phyloP scores from a whole-genome alignment of 1,140 invertebrate species.

The Drosophila neocordata region DNA sequence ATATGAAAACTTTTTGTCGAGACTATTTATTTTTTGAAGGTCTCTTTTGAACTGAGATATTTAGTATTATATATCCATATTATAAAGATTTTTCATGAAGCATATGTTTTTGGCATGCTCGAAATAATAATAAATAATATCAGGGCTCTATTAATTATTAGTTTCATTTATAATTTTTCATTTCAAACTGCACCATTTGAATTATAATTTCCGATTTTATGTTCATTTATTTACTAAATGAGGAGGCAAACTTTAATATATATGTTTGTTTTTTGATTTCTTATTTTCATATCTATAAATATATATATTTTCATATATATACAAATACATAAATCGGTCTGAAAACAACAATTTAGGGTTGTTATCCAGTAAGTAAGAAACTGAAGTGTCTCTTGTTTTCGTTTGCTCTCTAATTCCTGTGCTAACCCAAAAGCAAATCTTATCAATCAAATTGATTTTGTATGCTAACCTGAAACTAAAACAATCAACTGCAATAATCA shows the following conservation, averaged over 20 bases:
- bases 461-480: conserved; percentile 62
- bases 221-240: conserved; percentile 15
- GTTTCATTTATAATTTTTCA: conserved; percentile 39
- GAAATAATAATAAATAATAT: conserved; percentile 15
- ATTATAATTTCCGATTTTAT: conserved; percentile 30
- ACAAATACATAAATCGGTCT: conserved; percentile 33
- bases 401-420: conserved; percentile 48
- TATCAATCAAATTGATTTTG: conserved; percentile 23
- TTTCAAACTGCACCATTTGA: conserved; percentile 69
- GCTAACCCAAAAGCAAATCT: conserved; percentile 58
- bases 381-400: conserved; percentile 29
- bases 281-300: conserved; percentile 58
- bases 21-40: conserved; percentile 75
- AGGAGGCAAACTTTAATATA: conserved; percentile 43
- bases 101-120: conserved; percentile 62
- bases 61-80: conserved; percentile 25
- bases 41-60: conserved; percentile 47
- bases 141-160: conserved; percentile 24
- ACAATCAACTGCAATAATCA: conserved; percentile 34
- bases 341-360: conserved; percentile 85
- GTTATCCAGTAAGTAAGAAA: conserved; percentile 91
- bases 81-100: conserved; percentile 38
- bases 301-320: conserved; percentile 54
- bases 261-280: conserved; percentile 62
- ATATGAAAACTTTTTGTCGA: conserved; percentile 66